These are phyloP conservation scores for Sphaeridia pumilis DNA, from an alignment of 2,888 invertebrate species.

Conservation along the genomic window DNA sequence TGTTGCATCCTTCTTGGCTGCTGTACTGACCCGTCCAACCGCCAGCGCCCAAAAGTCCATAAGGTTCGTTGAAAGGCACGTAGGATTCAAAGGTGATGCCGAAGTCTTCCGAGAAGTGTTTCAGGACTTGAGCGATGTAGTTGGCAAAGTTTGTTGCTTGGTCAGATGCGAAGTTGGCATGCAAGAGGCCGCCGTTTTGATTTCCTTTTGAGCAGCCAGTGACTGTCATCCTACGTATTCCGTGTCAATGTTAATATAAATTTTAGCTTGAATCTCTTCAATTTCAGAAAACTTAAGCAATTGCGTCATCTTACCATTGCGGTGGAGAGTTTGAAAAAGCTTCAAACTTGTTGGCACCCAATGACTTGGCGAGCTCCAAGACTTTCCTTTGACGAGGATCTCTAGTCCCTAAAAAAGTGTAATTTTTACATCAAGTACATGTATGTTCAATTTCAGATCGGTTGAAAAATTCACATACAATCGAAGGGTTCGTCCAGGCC, in stretches of 20 bases:
- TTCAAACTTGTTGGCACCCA: conserved; percentile 29
- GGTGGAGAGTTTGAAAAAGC: conserved; percentile 34
- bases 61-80: conserved; percentile 34
- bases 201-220: conserved; percentile 32
- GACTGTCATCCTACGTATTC: conserved; percentile 32
- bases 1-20: conserved; percentile 33
- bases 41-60: conserved; percentile 18
- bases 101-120: conserved; percentile 21
- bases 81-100: conserved; percentile 28
- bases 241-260: not conserved
- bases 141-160: conserved; percentile 25
- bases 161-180: conserved; percentile 21
- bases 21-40: conserved; percentile 1
- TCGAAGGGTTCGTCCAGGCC: conserved; percentile 21
- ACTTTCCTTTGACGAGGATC: conserved; percentile 24
- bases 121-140: conserved; percentile 30
- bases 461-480: conserved; percentile 18
- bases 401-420: conserved; percentile 22
- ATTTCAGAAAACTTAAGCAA: too few species aligned
- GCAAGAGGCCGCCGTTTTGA: conserved; percentile 22
- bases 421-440: not conserved
- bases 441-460: not conserved
- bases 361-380: conserved; percentile 18
- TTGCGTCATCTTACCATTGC: conserved; percentile 25
- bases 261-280: not conserved